Evolutionary conservation across 2,888 invertebrate species (phyloP).

Genomic region (Pseudanteris insignis): DNA sequence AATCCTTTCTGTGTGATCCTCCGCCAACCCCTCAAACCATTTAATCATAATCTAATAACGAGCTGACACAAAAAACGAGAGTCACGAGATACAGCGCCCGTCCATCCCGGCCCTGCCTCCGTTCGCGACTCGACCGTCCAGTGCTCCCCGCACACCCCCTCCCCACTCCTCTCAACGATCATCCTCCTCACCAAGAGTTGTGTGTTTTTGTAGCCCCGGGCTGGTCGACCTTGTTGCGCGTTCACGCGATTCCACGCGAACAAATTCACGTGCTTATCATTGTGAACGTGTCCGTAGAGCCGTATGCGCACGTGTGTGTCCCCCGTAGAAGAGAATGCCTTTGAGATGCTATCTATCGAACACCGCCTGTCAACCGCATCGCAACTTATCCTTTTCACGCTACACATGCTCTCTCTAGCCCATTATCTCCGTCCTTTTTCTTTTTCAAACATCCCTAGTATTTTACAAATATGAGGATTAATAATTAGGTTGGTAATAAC

Average conservation of each 20-base stretch:
- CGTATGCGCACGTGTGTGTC: constrained; percentile 39
- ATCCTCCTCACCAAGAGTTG: constrained; percentile 5
- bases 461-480: no score
- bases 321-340: constrained; percentile 50
- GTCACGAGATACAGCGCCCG: constrained; percentile 56
- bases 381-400: constrained; percentile 45
- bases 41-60: constrained; percentile 67
- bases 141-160: not conserved
- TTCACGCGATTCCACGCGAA: no score
- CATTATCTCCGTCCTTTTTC: no score
- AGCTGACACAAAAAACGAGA: constrained; percentile 65
- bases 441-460: no score
- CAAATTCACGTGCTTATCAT: not conserved
- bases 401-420: constrained; percentile 32
- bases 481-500: no score
- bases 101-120: constrained; percentile 45
- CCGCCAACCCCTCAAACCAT: constrained; percentile 57
- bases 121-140: constrained; percentile 37
- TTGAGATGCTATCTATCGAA: constrained; percentile 61
- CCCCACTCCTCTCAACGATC: not conserved
- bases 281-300: not conserved
- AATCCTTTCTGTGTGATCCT: no score
- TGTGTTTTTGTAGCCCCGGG: no score
- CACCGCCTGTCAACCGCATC: constrained; percentile 54
- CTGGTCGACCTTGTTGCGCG: no score